phyloP scores from a whole-genome alignment of 2,888 invertebrate genomes.

The Xanthorhoe spadicearia region DNA sequence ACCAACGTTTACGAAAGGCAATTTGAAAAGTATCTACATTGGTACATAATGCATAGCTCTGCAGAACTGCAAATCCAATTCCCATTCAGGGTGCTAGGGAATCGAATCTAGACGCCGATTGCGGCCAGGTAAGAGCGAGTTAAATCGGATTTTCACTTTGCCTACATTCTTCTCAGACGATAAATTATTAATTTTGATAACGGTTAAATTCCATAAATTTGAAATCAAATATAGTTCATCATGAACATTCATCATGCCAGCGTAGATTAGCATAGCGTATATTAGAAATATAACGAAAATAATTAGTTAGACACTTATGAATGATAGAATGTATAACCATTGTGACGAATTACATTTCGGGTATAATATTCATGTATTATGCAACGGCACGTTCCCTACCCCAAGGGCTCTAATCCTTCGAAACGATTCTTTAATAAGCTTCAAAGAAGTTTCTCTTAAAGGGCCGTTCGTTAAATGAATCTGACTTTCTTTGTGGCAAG shows the following conservation, averaged over 20 bases:
- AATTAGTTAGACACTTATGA: neutral
- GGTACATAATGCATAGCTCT: slow-evolving; percentile 69
- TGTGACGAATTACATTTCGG: slow-evolving; percentile 6
- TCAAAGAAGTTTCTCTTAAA: slow-evolving; percentile 73
- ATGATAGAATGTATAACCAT: neutral
- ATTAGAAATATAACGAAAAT: neutral
- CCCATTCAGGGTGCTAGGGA: slow-evolving; percentile 70
- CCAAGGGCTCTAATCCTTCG: slow-evolving; percentile 60
- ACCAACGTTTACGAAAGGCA: slow-evolving; percentile 44
- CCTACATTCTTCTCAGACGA: slow-evolving; percentile 44
- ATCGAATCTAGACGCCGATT: slow-evolving; percentile 76
- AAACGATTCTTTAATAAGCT: slow-evolving; percentile 74
- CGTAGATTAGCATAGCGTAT: no score
- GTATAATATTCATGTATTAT: slow-evolving; percentile 46
- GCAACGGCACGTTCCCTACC: slow-evolving; percentile 51
- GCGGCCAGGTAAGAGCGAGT: slow-evolving; percentile 73
- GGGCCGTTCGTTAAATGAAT: slow-evolving; percentile 73
- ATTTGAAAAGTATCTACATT: slow-evolving; percentile 64
- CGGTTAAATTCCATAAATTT: neutral
- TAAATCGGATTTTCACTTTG: slow-evolving; percentile 74
- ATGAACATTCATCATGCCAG: no score
- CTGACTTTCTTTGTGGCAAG: slow-evolving; percentile 73
- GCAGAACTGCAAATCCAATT: slow-evolving; percentile 77
- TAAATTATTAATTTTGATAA: slow-evolving; percentile 40
- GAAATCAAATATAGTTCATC: neutral